phyloP scores from a whole-genome alignment of 2,113 vertebrate genomes.

The Actenoides hombroni region DNA sequence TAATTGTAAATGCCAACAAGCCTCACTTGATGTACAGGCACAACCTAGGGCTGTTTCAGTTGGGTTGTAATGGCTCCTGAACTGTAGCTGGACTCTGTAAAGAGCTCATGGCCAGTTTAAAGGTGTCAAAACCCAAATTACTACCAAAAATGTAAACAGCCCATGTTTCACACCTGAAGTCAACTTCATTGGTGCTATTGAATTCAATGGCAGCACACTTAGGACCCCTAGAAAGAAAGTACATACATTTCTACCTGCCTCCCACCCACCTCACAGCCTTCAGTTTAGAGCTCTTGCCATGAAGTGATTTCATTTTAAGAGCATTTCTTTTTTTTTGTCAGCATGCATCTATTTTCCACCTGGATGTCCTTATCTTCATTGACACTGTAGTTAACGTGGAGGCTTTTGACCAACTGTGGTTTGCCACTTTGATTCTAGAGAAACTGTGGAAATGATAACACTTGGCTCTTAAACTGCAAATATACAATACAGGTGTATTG shows the following conservation, averaged over 20 bases:
- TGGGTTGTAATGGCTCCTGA: neutral
- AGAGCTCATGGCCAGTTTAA: neutral
- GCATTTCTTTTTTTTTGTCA: neutral
- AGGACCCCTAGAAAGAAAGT: neutral
- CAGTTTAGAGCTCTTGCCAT: neutral
- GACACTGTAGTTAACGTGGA: neutral
- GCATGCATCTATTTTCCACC: neutral
- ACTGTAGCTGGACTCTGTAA: neutral
- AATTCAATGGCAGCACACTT: neutral
- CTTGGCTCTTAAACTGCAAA: neutral
- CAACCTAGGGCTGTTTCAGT: neutral
- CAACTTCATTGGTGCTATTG: neutral
- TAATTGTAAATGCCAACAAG: neutral
- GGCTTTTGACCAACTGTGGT: neutral
- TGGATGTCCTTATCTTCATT: neutral
- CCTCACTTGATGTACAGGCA: neutral
- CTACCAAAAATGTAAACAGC: neutral
- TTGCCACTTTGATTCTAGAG: neutral
- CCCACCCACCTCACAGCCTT: neutral
- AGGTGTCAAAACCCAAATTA: neutral
- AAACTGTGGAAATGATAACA: neutral
- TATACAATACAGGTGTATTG: neutral
- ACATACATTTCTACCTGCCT: neutral
- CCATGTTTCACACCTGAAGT: neutral
- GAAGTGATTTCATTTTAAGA: neutral